Base-by-base conservation (phyloP, 2,113 vertebrate species). In the Tyto alba region DNA sequence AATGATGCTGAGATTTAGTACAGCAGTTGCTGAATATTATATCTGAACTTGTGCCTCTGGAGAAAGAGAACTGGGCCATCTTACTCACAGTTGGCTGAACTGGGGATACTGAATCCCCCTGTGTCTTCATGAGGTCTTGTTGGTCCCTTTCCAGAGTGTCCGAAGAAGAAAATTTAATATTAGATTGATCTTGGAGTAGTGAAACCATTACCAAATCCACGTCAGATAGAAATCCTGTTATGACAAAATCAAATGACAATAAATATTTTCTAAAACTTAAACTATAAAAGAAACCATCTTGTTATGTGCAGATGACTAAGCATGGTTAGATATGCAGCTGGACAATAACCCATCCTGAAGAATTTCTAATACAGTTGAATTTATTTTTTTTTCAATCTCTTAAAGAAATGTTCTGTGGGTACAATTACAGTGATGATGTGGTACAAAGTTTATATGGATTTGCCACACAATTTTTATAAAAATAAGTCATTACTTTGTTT, bases 191-290 rank as follows among this genome's bases (percentile, higher is more conserved):
- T 32, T 97, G 98, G 79, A 98, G 98, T 63, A 98, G 84, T 2
- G 98, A 98, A 92, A 98, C 98, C 98, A 98, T 98, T 93, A 91
- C 97, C 95, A 91, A 82, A 90, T 96, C 96, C 97, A 96, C 96
- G 85, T 73, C 97, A 89, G 56, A 18, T 68, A 96, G 96, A 91
- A 98, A 97, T 32, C 94, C 97, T 95, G 95, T 60, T 11, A 40
- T 3, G 53, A 91, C 66, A 94, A 98, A 97, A 97, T 48, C 20
- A 85, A 93, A 93, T 55, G 9, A 29, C 41, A 67, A 3, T 60
- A 10, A 91, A 38, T n/a, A 59, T 29, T 43, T 86, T 63, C 47
- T 13, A 14, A 36, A 81, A 38, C 1, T 16, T 12, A 7, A 80
- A 16, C 23, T n/a, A 41, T 22, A 55, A 18, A 72, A 29, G 12